Evolutionary conservation across 2,113 vertebrate species (phyloP).

Genomic region (Pangasianodon gigas): DNA sequence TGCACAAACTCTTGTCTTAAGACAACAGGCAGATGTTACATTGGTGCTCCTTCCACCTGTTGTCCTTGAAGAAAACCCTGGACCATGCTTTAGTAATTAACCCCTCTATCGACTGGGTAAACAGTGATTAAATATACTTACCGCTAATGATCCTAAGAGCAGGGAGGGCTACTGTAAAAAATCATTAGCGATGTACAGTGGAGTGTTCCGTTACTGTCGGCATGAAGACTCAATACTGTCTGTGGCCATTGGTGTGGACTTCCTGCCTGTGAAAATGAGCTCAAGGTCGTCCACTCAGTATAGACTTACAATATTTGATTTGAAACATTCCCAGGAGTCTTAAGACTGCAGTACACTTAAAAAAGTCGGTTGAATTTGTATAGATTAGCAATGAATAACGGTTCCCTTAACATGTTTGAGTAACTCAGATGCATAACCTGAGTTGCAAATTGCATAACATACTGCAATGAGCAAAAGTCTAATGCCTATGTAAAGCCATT

Average conservation of each 20-base stretch:
- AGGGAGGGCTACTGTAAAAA: constrained; percentile 53
- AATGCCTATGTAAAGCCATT: neutral
- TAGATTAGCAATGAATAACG: neutral
- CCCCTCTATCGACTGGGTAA: constrained; percentile 55
- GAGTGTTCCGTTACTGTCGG: constrained; percentile 29
- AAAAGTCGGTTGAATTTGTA: neutral
- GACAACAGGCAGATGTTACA: neutral
- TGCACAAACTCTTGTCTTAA: constrained; percentile 18
- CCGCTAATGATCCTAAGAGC: constrained; percentile 52
- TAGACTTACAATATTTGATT: constrained; percentile 16
- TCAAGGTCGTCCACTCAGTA: constrained; percentile 13
- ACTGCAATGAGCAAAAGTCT: neutral
- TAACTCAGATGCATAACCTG: neutral
- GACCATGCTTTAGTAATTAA: constrained; percentile 52
- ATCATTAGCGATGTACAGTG: constrained; percentile 47
- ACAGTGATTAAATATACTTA: constrained; percentile 61
- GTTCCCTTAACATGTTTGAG: neutral
- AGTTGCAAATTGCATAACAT: neutral
- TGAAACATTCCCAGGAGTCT: neutral
- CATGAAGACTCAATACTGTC: constrained; percentile 43
- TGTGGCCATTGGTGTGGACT: constrained; percentile 29
- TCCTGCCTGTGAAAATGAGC: constrained; percentile 18
- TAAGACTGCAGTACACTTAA: neutral
- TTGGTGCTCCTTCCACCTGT: constrained; percentile 25
- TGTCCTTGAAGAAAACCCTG: constrained; percentile 8